Base-by-base conservation (phyloP, 2,888 invertebrate genomes). In the Cataglyphis cursor region DNA sequence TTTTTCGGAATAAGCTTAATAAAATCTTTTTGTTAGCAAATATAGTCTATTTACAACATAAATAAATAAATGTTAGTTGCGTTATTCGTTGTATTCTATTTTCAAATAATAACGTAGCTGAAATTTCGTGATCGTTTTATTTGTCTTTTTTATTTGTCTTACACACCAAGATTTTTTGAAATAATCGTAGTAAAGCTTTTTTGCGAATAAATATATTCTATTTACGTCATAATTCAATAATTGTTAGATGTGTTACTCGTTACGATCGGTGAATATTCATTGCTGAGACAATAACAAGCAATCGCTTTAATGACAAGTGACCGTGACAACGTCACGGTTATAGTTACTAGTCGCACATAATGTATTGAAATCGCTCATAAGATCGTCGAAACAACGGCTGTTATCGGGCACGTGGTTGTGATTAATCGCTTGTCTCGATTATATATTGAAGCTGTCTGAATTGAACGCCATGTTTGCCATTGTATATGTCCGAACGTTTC, bases 351-450 rank as follows among this genome's bases (percentile, higher is more conserved):
- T 57, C 59, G 21, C 21, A 38, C 51, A 21, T 61, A 41, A 62
- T 62, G 81, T 51, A 74, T 64, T 51, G 81, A 81, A 81, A 81
- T 73, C 64, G n/a, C 51, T 54, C 24, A 35, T 51, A 74, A 72
- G 81, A 81, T 81, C 28, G 41, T 74, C 57, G 31, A 57, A 66
- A 78, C 31, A 35, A n/a, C 66, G 57, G 62, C 41, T 48, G 35
- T 61, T 78, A 61, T 68, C 68, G 35, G 44, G 21, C 78, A 80
- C 70, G 70, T 80, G 78, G 68, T 48, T 70, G 21, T 80, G 59
- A 80, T 80, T 70, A 80, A 70, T 80, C 48, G 70, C 35, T 80
- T 61, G 70, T 70, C 68, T 44, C 59, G 59, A 80, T 80, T 70
- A 61, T 80, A 48, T 24, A 18, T 72, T 15, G 68, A 44, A 66